Evolutionary conservation across 2,113 vertebrate species (phyloP).

Genomic region (Chlamydotis undulata): DNA sequence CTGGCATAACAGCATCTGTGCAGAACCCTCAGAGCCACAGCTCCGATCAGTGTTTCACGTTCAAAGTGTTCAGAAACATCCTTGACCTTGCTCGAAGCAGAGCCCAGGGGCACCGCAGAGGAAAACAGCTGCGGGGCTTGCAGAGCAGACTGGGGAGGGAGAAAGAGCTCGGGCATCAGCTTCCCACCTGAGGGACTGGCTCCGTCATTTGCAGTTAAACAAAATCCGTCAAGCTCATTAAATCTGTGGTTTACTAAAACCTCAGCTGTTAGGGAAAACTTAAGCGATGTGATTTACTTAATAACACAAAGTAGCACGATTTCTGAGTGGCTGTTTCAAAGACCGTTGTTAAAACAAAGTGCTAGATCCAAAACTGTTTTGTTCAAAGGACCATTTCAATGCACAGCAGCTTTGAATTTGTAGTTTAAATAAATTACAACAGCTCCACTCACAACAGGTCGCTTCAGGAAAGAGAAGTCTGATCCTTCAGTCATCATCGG

Average conservation of each 20-base stretch:
- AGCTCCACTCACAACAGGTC: neutral
- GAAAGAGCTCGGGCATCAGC: neutral
- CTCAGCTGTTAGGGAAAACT: neutral
- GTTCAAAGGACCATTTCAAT: neutral
- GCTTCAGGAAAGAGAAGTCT: neutral
- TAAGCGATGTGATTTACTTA: neutral
- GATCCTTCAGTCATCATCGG: neutral
- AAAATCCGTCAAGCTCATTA: neutral
- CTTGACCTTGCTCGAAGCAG: fast-evolving
- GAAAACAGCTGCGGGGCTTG: neutral
- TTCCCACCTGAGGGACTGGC: neutral
- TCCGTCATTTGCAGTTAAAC: neutral
- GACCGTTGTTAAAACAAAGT: neutral
- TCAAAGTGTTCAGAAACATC: neutral
- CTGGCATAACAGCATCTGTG: neutral
- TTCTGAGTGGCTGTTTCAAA: neutral
- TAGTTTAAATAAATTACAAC: neutral
- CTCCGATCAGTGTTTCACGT: neutral
- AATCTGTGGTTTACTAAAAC: neutral
- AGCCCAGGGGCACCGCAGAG: neutral
- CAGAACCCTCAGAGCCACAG: neutral
- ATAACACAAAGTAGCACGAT: neutral
- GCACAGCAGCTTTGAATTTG: neutral
- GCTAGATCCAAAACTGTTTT: neutral
- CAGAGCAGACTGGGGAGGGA: neutral